Evolutionary conservation across 1,140 invertebrate species (phyloP), one percentile per base, ranked within the genome.

Genomic region (Nephila pilipes): DNA sequence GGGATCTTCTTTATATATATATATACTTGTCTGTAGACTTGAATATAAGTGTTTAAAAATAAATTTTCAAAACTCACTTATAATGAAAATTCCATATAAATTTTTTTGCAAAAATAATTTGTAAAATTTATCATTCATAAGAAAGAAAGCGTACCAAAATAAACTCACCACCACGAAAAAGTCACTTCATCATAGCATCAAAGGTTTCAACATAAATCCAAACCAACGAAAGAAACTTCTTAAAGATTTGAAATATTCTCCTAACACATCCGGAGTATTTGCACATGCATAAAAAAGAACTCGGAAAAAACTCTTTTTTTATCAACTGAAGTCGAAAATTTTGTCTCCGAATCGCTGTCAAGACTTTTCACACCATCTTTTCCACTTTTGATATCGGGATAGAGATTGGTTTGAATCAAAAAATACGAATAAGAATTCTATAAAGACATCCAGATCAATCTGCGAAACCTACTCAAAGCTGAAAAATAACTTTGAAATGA

Each of bases 221-320:
- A 65, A 65, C n/a, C 12, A 29, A 8, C 0, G 10, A 65, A 65
- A 65, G 63, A 65, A 25, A 65, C 63, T 65, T 25, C 25, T 65
- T 25, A 65, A 65, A n/a, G 63, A 65, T 25, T 65, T 65, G 63
- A 65, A 29, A 65, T 65, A 65, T 65, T 65, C 63, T 65, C 63
- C 63, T 65, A 25, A 25, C n/a, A 25, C 63, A n/a, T 29, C n/a
- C n/a, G 25, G 25, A 65, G 25, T 65, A 65, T 65, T 65, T 65
- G 63, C 63, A 65, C 25, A 14, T 25, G 63, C 25, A 65, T 46
- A 46, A 60, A 60, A 75, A 75, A 75, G 29, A 32, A 32, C 29
- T 75, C 69, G 18, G 69, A 18, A 46, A 46, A 18, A 22, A 32
- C 29, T 75, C 29, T 1, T 36, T 36, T 36, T 20, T 36, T 18